phyloP scores from a whole-genome alignment of 2,888 invertebrate species.

The Colletes collaris region DNA sequence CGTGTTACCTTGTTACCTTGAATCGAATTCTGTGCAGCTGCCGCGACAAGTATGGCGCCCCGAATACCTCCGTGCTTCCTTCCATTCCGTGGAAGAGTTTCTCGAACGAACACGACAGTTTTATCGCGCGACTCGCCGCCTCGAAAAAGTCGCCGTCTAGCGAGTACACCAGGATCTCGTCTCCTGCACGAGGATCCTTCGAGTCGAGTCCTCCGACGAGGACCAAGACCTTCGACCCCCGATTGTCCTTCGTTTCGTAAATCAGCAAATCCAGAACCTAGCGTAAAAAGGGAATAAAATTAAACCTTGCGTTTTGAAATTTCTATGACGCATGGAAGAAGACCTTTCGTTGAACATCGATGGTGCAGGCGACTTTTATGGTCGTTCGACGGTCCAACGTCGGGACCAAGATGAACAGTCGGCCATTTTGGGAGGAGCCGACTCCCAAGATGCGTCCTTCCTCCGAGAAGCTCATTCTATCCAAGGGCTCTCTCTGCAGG shows the following conservation, averaged over 20 bases:
- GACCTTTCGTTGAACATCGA: constrained; percentile 6
- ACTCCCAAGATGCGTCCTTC: constrained; percentile 64
- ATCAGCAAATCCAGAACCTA: constrained; percentile 72
- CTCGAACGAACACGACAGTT: constrained; percentile 59
- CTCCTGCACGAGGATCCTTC: constrained; percentile 23
- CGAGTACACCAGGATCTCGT: constrained; percentile 66
- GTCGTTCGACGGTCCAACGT: no score
- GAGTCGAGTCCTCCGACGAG: constrained; percentile 51
- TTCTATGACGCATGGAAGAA: not conserved
- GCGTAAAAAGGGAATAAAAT: not conserved
- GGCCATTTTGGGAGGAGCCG: constrained; percentile 43
- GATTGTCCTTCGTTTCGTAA: constrained; percentile 49
- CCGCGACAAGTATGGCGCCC: constrained; percentile 72
- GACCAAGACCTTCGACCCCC: constrained; percentile 60
- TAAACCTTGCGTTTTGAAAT: no score
- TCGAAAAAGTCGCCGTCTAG: constrained; percentile 20
- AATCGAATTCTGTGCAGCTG: constrained; percentile 73
- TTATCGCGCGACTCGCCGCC: constrained; percentile 49
- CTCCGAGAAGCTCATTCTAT: constrained; percentile 72
- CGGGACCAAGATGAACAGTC: constrained; percentile 65
- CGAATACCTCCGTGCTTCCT: constrained; percentile 59
- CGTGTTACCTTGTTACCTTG: constrained; percentile 3
- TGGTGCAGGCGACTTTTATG: not conserved
- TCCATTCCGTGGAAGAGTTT: constrained; percentile 59
- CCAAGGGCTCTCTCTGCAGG: constrained; percentile 64